Evolutionary conservation across 2,888 invertebrate species (phyloP).

Genomic region (Dorcus hopei): DNA sequence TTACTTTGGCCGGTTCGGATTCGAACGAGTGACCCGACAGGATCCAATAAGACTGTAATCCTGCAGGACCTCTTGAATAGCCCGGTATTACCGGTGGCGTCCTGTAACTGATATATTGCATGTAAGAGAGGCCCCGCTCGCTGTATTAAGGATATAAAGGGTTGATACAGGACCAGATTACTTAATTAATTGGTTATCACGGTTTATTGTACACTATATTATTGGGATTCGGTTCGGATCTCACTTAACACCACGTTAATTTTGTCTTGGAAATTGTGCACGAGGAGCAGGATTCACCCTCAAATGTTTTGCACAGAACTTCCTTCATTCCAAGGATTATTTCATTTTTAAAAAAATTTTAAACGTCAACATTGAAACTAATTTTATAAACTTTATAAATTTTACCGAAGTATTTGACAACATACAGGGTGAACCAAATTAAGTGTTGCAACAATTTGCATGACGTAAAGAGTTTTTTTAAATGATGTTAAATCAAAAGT

Average conservation of each 20-base stretch:
- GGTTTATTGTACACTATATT: slow-evolving; percentile 24
- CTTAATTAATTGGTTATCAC: slow-evolving; percentile 48
- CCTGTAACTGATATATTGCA: slow-evolving; percentile 33
- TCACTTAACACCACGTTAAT: background rate
- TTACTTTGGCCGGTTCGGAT: slow-evolving; percentile 40
- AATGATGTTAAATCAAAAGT: no score
- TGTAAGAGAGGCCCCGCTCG: slow-evolving; percentile 25
- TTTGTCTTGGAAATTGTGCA: no score
- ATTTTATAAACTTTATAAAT: no score
- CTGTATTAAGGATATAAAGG: slow-evolving; percentile 35
- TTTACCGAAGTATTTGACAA: no score
- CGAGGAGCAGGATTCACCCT: no score
- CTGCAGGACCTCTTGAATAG: slow-evolving; percentile 39
- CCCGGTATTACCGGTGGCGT: slow-evolving; percentile 33
- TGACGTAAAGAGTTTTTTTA: no score
- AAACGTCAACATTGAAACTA: no score
- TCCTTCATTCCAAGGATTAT: no score
- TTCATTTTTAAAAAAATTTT: no score
- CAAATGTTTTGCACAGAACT: no score
- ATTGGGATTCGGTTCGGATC: slow-evolving; percentile 14
- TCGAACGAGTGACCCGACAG: slow-evolving; percentile 42
- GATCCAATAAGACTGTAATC: slow-evolving; percentile 49
- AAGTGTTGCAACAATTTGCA: no score
- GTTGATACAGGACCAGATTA: slow-evolving; percentile 44
- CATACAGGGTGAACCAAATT: no score